These are phyloP conservation scores for Galerucella pusilla DNA, from an alignment of 2,888 invertebrate genomes.

Conservation along the genomic window DNA sequence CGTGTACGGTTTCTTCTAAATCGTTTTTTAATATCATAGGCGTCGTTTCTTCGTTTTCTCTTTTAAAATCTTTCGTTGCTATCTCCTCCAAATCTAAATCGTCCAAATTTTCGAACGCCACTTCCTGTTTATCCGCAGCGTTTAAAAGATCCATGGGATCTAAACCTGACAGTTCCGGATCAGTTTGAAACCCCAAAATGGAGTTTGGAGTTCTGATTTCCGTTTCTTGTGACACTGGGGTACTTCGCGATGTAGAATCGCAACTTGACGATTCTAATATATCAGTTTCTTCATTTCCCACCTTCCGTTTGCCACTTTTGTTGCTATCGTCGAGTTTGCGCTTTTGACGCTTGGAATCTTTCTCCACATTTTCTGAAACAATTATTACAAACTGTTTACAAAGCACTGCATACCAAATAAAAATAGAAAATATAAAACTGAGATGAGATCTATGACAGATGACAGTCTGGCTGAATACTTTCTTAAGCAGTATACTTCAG, in stretches of 20 bases:
- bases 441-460: too few relatives aligned
- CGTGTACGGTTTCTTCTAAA: constrained; percentile 66
- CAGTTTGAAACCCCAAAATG: constrained; percentile 71
- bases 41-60: constrained; percentile 65
- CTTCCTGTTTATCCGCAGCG: constrained; percentile 64
- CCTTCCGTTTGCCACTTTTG: constrained; percentile 67
- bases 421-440: background rate
- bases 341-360: constrained; percentile 48
- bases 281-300: constrained; percentile 71
- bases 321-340: constrained; percentile 54
- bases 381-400: background rate
- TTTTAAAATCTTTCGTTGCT: constrained; percentile 31
- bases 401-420: background rate
- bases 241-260: constrained; percentile 72
- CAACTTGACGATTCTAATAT: constrained; percentile 73
- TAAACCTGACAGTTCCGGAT: constrained; percentile 72
- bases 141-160: constrained; percentile 71
- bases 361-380: constrained; percentile 43
- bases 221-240: constrained; percentile 66
- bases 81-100: constrained; percentile 68
- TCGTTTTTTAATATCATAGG: constrained; percentile 58
- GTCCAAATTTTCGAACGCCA: constrained; percentile 73
- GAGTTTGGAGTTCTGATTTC: constrained; percentile 68
- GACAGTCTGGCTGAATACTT: too few relatives aligned
- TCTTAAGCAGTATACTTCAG: too few relatives aligned